Evolutionary conservation across 2,113 vertebrate species (phyloP), one percentile per base, ranked within the genome.

Genomic region (Pampusana beccarii): DNA sequence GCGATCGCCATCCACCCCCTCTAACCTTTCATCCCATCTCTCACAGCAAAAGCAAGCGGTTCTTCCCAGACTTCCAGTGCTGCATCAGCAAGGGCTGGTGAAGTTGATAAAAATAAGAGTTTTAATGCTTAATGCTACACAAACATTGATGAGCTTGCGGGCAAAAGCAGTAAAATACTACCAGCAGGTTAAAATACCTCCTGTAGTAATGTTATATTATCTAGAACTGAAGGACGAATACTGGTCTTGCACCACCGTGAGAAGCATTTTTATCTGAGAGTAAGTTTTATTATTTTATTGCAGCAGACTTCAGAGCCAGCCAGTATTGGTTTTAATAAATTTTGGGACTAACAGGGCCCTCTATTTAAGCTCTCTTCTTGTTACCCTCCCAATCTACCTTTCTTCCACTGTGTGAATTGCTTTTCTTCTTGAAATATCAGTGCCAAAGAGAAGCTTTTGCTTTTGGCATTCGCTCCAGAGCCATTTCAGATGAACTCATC

Each of bases 1-100:
- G 94, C 95, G 94, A 94, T 96, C 88, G 40, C 95, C 92, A 85
- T 67, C 58, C 84, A 92, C 69, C 64, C 34, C 84, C 81, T 93
- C 87, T 92, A 93, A 92, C 90, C 93, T 94, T 95, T 85, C 53
- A 88, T 88, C 85, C 58, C 91, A 90, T 81, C 73, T 66, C 86
- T 90, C 72, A 95, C 69, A 91, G 86, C 48, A 86, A 90, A 95
- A 95, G 48, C 44, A 85, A 92, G 83, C 1, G 5, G 51, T 34
- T 66, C 80, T 95, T 89, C 62, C 56, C 80, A 91, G 64, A 72
- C 77, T 82, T 94, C 79, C 80, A 83, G 31, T 58, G 78, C 83
- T 94, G 44, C 80, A 93, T 64, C 82, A 95, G 90, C 70, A 94
- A 95, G 60, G 16, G 60, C 70, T 64, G 57, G 48, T 1, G 5